phyloP scores from a whole-genome alignment of 2,113 vertebrate genomes.

The Esox niger region DNA sequence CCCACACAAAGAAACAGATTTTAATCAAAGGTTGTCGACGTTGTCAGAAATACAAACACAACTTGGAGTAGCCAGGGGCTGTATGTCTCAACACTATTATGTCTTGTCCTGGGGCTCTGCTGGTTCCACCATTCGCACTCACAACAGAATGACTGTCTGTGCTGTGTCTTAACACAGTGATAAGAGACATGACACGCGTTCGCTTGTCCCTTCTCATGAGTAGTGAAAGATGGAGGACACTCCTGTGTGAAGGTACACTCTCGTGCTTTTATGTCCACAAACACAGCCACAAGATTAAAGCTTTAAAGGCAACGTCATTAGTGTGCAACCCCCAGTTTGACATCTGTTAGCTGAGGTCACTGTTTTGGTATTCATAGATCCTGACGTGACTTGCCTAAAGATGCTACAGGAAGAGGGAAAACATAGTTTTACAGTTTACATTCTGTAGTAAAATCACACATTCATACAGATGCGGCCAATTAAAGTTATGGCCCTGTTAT shows the following conservation, averaged over 20 bases:
- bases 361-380: slow-evolving; percentile 7
- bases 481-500: too few relatives aligned
- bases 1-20: too few relatives aligned
- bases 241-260: neutral
- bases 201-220: slow-evolving; percentile 27
- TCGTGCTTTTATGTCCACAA: neutral
- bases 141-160: slow-evolving; percentile 16
- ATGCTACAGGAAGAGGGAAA: neutral
- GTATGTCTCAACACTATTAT: too few relatives aligned
- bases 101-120: too few relatives aligned
- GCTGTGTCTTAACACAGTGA: slow-evolving; percentile 35
- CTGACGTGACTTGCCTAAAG: neutral
- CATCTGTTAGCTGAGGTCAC: slow-evolving; percentile 7
- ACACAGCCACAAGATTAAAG: slow-evolving; percentile 25
- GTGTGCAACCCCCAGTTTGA: slow-evolving; percentile 18
- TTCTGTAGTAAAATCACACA: too few relatives aligned
- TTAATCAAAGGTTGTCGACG: too few relatives aligned
- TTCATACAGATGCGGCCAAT: too few relatives aligned
- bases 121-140: neutral
- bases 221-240: neutral
- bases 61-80: too few relatives aligned
- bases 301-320: slow-evolving; percentile 29
- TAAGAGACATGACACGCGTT: slow-evolving; percentile 52
- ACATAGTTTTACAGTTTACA: neutral
- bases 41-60: too few relatives aligned